Percentiles rank a stretch among this genome's conserved stretches.
Evolutionary conservation across 92 coral and sea anemone genomes (phyloP).

Genomic region (Porites rus): DNA sequence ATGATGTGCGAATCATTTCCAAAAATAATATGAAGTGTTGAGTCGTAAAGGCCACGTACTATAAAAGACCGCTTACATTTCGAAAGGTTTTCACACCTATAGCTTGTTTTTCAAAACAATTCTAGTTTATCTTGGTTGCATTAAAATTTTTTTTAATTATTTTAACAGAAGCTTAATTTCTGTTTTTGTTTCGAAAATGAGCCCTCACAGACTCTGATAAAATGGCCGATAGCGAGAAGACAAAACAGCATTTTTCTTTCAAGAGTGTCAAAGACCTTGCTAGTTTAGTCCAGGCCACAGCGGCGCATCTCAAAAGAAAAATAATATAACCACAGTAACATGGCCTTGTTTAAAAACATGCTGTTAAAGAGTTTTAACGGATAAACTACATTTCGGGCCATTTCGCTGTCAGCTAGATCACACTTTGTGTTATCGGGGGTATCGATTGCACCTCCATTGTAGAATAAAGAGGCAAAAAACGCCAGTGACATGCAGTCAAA

Average conservation of each 20-base stretch:
- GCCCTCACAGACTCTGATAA: conserved; percentile 26
- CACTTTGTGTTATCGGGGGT: conserved; percentile 38
- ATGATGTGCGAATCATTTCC: conserved; percentile 30
- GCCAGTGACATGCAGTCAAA: conserved; percentile 27
- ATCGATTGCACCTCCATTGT: conserved; percentile 26
- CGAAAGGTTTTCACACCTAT: background rate
- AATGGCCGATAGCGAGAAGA: conserved; percentile 23
- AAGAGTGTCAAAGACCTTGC: conserved; percentile 1
- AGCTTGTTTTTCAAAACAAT: conserved; percentile 21
- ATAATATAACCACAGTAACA: conserved; percentile 51
- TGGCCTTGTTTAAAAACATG: conserved; percentile 45
- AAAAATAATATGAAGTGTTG: conserved; percentile 37
- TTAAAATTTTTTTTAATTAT: background rate
- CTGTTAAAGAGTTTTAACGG: conserved; percentile 44
- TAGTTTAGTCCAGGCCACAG: background rate
- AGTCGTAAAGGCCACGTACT: conserved; percentile 4
- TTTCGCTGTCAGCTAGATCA: conserved; percentile 37
- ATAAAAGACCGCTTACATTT: conserved; percentile 1
- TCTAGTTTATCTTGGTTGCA: background rate
- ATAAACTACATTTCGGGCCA: conserved; percentile 35
- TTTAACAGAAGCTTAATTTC: background rate
- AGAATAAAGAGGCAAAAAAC: conserved; percentile 20
- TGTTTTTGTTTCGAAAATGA: conserved; percentile 36
- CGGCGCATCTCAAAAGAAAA: conserved; percentile 31
- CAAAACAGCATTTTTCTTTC: background rate